A percentile compares a stretch with the other conserved stretches of the same genome.
Conservation (phyloP, 1,140 invertebrate species). For the Diabrotica virgifera region DNA sequence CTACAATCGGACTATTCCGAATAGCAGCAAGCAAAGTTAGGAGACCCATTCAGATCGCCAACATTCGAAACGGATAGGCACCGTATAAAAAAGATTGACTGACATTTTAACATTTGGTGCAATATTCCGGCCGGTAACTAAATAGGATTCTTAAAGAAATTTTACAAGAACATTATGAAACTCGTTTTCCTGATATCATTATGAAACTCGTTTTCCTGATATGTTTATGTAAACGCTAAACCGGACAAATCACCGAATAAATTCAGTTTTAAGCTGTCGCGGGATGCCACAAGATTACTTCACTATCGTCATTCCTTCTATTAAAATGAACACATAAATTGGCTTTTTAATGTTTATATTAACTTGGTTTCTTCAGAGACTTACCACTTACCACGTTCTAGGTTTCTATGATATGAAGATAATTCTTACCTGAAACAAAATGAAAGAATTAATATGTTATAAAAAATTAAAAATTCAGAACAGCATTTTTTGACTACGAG, state of each 20-base stretch:
- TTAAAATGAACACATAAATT: conserved; percentile 3
- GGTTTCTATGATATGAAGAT: too few species aligned
- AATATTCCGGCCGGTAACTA: not conserved
- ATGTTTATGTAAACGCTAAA: conserved; percentile 12
- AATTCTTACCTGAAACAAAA: not conserved
- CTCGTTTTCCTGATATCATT: conserved; percentile 4
- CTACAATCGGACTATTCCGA: too few species aligned
- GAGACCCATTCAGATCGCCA: too few species aligned
- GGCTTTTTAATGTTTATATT: not conserved
- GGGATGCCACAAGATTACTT: conserved; percentile 4
- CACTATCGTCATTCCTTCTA: too few species aligned
- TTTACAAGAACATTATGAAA: not conserved
- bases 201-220: conserved; percentile 10
- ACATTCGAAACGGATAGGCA: too few species aligned
- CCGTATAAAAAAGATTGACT: too few species aligned
- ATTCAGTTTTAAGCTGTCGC: conserved; percentile 6
- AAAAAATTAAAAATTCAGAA: not conserved
- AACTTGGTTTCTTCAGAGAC: too few species aligned
- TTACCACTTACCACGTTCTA: too few species aligned
- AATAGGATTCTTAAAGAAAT: not conserved
- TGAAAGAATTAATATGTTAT: not conserved
- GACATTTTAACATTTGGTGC: too few species aligned
- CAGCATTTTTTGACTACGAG: too few species aligned
- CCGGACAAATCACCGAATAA: conserved; percentile 13
- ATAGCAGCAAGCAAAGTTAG: too few species aligned